A percentile compares a stretch with the other conserved stretches of the same genome.
Evolutionary conservation across 2,888 invertebrate species (phyloP).

Genomic region (Pseudanteris insignis): DNA sequence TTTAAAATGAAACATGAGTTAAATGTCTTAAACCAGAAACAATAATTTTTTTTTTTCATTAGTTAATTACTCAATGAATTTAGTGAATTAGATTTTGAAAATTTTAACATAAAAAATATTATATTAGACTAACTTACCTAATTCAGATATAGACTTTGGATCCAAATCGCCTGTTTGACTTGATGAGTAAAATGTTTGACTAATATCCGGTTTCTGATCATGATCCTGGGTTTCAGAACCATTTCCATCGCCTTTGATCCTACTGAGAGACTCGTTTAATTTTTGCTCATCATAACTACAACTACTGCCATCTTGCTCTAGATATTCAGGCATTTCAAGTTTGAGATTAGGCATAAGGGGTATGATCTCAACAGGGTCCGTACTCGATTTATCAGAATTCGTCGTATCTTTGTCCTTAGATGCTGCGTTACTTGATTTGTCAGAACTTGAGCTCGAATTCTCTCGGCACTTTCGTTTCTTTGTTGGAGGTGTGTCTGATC

Average conservation of each 20-base stretch:
- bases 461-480: constrained; percentile 64
- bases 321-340: constrained; percentile 71
- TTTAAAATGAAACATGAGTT: constrained; percentile 12
- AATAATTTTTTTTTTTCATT: too few species aligned
- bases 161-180: constrained; percentile 61
- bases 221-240: constrained; percentile 57
- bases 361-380: constrained; percentile 65
- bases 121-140: too few species aligned
- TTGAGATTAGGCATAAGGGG: constrained; percentile 69
- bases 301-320: constrained; percentile 67
- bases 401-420: constrained; percentile 57
- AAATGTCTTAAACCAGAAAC: too few species aligned
- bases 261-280: constrained; percentile 59
- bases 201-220: constrained; percentile 64
- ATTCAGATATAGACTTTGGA: constrained; percentile 59
- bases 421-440: constrained; percentile 54
- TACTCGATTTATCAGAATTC: constrained; percentile 55
- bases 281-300: constrained; percentile 66
- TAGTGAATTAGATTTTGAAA: too few species aligned
- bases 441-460: constrained; percentile 53
- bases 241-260: constrained; percentile 57
- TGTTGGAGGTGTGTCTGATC: constrained; percentile 59
- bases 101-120: too few species aligned
- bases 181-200: constrained; percentile 63
- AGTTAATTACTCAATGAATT: too few species aligned